Evolutionary conservation across 2,113 vertebrate genomes (phyloP).

Genomic region (Nerophis ophidion): DNA sequence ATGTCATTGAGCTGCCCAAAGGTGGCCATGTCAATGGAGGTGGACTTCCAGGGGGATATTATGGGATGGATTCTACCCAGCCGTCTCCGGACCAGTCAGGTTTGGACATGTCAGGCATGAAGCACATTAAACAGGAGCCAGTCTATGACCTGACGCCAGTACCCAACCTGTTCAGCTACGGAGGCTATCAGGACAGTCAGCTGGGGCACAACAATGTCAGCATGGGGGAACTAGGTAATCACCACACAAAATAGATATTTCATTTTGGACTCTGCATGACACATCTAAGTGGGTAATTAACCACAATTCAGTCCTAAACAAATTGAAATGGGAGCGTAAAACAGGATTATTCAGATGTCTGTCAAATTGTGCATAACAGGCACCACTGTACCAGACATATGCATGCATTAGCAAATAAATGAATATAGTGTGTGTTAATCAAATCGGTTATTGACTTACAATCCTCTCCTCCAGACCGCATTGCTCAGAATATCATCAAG

Average conservation of each 20-base stretch:
- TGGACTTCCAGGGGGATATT: slow-evolving; percentile 74
- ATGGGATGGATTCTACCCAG: slow-evolving; percentile 91
- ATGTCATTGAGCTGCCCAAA: slow-evolving; percentile 90
- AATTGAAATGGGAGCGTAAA: slow-evolving; percentile 38
- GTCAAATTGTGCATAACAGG: background rate
- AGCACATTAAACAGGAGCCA: slow-evolving; percentile 99
- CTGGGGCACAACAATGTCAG: slow-evolving; percentile 82
- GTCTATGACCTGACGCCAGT: slow-evolving; percentile 97
- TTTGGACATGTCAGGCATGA: slow-evolving; percentile 96
- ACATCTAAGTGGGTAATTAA: slow-evolving; percentile 17
- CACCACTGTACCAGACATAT: background rate
- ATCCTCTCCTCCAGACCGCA: slow-evolving; percentile 78
- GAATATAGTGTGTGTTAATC: background rate
- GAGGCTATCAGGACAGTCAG: slow-evolving; percentile 91
- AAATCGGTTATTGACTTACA: slow-evolving; percentile 8
- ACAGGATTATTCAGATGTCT: slow-evolving; percentile 44
- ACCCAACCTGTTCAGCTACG: slow-evolving; percentile 96
- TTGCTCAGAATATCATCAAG: slow-evolving; percentile 99
- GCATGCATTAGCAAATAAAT: slow-evolving; percentile 3
- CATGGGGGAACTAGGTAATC: slow-evolving; percentile 91
- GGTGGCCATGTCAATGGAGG: slow-evolving; percentile 66
- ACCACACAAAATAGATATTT: background rate
- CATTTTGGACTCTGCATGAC: background rate
- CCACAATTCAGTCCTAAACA: slow-evolving; percentile 20
- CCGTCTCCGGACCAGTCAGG: slow-evolving; percentile 97